Evolutionary conservation across 2,888 invertebrate genomes (phyloP).

Genomic region (Lasioglossum lativentre): DNA sequence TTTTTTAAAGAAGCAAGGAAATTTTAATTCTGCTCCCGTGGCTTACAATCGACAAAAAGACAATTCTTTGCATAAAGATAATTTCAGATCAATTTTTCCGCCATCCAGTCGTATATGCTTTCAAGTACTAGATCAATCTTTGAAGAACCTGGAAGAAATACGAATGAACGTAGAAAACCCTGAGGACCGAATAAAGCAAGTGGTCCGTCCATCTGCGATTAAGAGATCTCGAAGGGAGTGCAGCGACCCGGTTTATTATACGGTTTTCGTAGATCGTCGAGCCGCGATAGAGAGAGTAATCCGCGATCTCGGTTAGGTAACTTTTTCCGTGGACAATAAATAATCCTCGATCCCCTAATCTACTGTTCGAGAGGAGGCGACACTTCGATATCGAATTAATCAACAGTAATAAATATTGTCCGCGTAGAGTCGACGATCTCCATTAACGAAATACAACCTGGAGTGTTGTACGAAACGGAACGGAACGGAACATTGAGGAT

Average conservation of each 20-base stretch:
- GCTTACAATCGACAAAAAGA: no score
- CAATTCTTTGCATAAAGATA: no score
- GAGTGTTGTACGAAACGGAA: not conserved
- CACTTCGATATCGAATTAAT: conserved; percentile 26
- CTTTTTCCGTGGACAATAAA: conserved; percentile 6
- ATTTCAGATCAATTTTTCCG: no score
- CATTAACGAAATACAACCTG: conserved; percentile 11
- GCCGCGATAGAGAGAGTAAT: not conserved
- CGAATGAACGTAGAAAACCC: no score
- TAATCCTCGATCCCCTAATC: conserved; percentile 16
- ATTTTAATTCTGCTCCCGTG: no score
- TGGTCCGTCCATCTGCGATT: not conserved
- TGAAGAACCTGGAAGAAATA: no score
- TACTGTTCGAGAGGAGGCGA: conserved; percentile 5
- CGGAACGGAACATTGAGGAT: not conserved
- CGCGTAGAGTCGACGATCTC: conserved; percentile 10
- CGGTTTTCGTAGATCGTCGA: not conserved
- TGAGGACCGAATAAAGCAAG: not conserved
- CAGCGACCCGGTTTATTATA: not conserved
- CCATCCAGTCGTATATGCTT: no score
- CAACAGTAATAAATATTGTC: not conserved
- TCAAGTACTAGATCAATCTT: no score
- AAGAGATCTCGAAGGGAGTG: not conserved
- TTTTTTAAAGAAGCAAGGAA: no score
- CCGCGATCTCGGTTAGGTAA: conserved; percentile 8